Evolutionary conservation across 1,140 invertebrate species (phyloP).

Genomic region (Ceratina australensis): DNA sequence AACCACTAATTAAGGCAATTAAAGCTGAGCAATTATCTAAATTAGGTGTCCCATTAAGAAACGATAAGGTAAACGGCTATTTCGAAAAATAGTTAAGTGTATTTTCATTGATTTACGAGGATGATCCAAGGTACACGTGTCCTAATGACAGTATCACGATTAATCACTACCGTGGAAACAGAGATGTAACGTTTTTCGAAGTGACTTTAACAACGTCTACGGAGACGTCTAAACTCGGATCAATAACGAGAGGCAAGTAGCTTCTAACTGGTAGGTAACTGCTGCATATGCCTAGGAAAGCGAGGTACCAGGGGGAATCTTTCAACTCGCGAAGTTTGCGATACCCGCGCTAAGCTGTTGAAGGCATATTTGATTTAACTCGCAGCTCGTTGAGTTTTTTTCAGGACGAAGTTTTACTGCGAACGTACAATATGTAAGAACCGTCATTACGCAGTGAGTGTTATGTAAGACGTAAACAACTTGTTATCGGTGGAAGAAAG

Average conservation of each 20-base stretch:
- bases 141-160: slow-evolving; percentile 4
- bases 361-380: not conserved
- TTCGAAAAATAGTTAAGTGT: slow-evolving; percentile 1
- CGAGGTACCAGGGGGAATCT: too few species aligned
- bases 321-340: not conserved
- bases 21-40: too few species aligned
- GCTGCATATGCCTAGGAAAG: not conserved
- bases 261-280: too few species aligned
- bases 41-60: not conserved
- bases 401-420: not conserved
- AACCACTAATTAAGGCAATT: too few species aligned
- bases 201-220: not conserved
- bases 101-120: not conserved
- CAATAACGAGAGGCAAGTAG: not conserved
- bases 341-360: not conserved
- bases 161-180: not conserved
- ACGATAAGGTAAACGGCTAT: not conserved
- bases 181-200: not conserved
- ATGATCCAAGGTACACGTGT: slow-evolving; percentile 12
- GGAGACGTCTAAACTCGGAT: slow-evolving; percentile 19
- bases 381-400: not conserved
- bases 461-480: too few species aligned
- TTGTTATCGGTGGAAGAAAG: too few species aligned
- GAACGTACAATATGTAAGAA: not conserved
- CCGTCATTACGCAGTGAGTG: not conserved